Percentiles rank a stretch among this genome's conserved stretches.
Conservation (phyloP, 2,888 invertebrate genomes). For the Lasioglossum villosulum region DNA sequence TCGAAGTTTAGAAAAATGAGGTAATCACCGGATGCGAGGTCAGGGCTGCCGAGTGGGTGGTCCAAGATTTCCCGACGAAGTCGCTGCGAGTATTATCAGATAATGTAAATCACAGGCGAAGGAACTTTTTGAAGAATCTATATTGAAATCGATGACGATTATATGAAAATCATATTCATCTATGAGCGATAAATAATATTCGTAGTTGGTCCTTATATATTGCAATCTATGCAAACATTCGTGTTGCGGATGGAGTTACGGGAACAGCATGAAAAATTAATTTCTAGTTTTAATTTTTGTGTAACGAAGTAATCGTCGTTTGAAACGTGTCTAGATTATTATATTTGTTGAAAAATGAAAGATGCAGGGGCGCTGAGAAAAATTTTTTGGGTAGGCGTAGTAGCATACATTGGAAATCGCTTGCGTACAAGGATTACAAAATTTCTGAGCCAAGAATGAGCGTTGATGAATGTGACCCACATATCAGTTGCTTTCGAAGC, state of each 20-base stretch:
- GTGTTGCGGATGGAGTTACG: background rate
- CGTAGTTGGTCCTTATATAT: background rate
- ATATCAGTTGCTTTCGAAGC: background rate
- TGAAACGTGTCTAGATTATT: too few relatives aligned
- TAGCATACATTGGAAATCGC: too few relatives aligned
- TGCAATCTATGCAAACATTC: background rate
- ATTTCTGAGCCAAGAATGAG: background rate
- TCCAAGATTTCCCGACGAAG: background rate
- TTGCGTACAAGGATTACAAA: background rate
- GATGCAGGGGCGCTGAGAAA: too few relatives aligned
- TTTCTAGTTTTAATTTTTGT: too few relatives aligned
- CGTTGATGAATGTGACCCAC: background rate
- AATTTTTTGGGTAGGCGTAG: too few relatives aligned
- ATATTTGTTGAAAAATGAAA: too few relatives aligned
- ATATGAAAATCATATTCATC: background rate
- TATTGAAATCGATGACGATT: background rate
- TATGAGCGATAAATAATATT: background rate
- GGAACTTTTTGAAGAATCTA: background rate
- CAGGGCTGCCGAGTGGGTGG: slow-evolving; percentile 19
- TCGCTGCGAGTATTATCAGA: background rate
- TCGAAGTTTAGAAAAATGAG: slow-evolving; percentile 7
- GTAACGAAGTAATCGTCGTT: too few relatives aligned
- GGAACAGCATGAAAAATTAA: background rate
- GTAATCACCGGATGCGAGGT: slow-evolving; percentile 7
- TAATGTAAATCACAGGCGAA: slow-evolving; percentile 3